These are phyloP conservation scores for Harlomillsia oculata DNA, from an alignment of 1,140 invertebrate genomes.

Conservation along the genomic window DNA sequence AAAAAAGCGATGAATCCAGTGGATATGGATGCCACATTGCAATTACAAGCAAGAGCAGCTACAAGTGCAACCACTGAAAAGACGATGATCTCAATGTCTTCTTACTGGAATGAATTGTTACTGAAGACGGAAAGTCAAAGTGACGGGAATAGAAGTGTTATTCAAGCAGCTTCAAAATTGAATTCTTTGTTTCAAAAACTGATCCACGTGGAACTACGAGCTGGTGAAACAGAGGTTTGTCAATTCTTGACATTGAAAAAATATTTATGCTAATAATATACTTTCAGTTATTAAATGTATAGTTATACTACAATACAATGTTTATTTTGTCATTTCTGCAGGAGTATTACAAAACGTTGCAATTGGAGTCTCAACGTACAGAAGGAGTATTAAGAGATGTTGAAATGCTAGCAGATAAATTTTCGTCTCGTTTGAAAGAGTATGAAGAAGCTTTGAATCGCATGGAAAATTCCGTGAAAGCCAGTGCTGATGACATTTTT, in stretches of 20 bases:
- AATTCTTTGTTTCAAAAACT: slow-evolving; percentile 8
- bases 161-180: slow-evolving; percentile 2
- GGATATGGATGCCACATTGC: too few species aligned
- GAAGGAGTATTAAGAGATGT: slow-evolving; percentile 9
- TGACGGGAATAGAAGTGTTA: too few species aligned
- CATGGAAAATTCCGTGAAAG: slow-evolving; percentile 12
- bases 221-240: slow-evolving; percentile 8
- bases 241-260: not conserved
- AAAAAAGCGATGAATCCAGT: too few species aligned
- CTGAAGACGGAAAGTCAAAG: too few species aligned
- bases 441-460: slow-evolving; percentile 15
- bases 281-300: not conserved
- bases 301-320: not conserved
- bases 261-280: not conserved
- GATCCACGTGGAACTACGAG: slow-evolving; percentile 2
- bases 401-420: slow-evolving; percentile 3
- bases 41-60: too few species aligned
- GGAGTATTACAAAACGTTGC: slow-evolving; percentile 13
- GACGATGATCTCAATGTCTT: too few species aligned
- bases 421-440: slow-evolving; percentile 3
- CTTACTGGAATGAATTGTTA: too few species aligned
- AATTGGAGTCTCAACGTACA: not conserved
- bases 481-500: not conserved
- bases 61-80: too few species aligned
- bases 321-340: not conserved